Base-by-base conservation (phyloP, 1,140 invertebrate genomes). In the Pseudomyrmex concolor region DNA sequence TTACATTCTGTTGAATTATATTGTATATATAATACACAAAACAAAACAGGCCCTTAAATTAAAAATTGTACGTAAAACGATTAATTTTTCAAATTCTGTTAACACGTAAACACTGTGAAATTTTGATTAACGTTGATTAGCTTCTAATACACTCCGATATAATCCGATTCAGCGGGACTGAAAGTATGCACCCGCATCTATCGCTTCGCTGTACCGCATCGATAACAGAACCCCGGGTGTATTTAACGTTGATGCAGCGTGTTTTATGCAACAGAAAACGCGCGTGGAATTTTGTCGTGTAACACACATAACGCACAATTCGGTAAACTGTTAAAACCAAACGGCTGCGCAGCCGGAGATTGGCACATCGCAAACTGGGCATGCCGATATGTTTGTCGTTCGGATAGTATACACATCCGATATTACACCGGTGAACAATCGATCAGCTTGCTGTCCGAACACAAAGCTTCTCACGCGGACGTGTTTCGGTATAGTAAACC, bases 341-440 rank as follows among this genome's bases (percentile, higher is more conserved):
- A 74, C 10, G 71, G 15, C 64, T 48, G 34, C 12, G 25, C 54
- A 19, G n/a, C 19, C 19, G 43, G 15, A 71, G 76, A 80, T 59
- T 48, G 66, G 43, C 64, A 59, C 17, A 15, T 78, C 48, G 17
- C 54, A 70, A 68, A 68, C 17, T 34, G 64, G 59, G 43, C 9
- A 57, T 68, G 15, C 34, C 43, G 43, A 80, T 80, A 71, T 67
- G 54, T 80, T 80, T 80, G 73, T 51, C 25, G 60, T 76, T 66
- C 48, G 48, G 60, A 76, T 76, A 76, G 54, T 50, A 60, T 34
- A 71, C n/a, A 71, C n/a, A 50, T 8, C 43, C 55, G 66, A 80
- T 71, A 71, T 80, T 80, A 71, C 66, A 70, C 15, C 51, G 67
- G n/a, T n/a, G 54, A 67, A 68, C 63, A 70, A 70, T 70, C 76